These are phyloP conservation scores for Valencia hispanica DNA, from an alignment of 2,797 vertebrate species.

Conservation along the genomic window DNA sequence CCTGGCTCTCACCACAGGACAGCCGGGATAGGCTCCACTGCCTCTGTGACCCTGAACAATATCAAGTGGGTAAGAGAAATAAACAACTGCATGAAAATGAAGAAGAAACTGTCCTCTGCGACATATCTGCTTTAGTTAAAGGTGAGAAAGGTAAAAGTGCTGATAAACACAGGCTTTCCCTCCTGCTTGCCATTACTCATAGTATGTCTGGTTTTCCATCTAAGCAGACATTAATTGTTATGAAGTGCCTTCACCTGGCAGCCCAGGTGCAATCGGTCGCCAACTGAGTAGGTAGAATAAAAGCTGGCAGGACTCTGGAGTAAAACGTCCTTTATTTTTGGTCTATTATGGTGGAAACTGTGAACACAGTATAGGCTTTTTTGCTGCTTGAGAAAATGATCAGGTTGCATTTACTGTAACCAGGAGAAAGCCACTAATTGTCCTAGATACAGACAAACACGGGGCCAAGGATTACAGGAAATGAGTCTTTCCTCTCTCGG, in stretches of 20 bases:
- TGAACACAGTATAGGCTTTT: background rate
- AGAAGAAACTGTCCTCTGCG: background rate
- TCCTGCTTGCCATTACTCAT: constrained; percentile 26
- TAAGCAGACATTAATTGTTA: constrained; percentile 50
- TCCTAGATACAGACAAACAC: constrained; percentile 36
- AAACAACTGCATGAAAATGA: background rate
- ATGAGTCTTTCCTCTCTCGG: constrained; percentile 46
- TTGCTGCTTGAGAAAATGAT: constrained; percentile 14
- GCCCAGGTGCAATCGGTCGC: constrained; percentile 44
- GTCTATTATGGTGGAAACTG: background rate
- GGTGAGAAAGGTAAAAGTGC: background rate
- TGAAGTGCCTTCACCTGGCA: constrained; percentile 49
- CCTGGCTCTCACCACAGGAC: background rate
- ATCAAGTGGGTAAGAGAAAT: background rate
- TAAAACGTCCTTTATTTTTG: constrained; percentile 4
- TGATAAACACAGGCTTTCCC: constrained; percentile 1
- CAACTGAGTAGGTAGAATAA: constrained; percentile 14
- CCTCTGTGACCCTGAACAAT: background rate
- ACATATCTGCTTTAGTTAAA: background rate
- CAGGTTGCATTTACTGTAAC: constrained; percentile 35
- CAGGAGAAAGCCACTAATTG: constrained; percentile 32
- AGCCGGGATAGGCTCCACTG: background rate
- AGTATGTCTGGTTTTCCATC: constrained; percentile 16
- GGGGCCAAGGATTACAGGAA: constrained; percentile 52
- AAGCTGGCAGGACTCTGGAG: constrained; percentile 20